A percentile compares a stretch with the other conserved stretches of the same genome.
phyloP scores from a whole-genome alignment of 2,113 vertebrate genomes.

The Urocolius indicus region DNA sequence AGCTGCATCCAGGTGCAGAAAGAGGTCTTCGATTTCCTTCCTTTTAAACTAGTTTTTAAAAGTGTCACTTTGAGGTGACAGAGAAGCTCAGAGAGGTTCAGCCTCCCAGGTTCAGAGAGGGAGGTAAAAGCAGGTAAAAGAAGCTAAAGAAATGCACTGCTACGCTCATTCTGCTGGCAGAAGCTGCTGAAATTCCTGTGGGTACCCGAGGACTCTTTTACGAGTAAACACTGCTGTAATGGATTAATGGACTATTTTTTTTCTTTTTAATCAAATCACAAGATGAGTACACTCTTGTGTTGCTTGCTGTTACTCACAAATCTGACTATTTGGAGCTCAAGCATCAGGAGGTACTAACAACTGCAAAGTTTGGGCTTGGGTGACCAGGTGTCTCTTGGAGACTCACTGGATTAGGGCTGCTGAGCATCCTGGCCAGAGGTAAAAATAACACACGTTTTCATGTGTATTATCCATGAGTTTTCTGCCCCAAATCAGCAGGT shows the following conservation, averaged over 20 bases:
- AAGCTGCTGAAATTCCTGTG: background rate
- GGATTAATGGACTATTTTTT: background rate
- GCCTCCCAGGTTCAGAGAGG: background rate
- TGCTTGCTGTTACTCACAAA: background rate
- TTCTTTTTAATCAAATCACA: background rate
- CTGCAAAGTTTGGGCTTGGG: background rate
- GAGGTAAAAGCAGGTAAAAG: background rate
- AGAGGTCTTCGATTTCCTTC: background rate
- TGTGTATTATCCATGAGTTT: background rate
- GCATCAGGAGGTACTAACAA: fast-evolving
- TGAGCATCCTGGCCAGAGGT: background rate
- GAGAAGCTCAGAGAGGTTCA: too few relatives aligned
- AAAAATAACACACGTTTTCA: background rate
- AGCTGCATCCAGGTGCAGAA: background rate
- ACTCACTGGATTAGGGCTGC: background rate
- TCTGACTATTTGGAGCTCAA: background rate
- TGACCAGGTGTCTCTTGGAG: background rate
- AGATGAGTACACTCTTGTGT: background rate
- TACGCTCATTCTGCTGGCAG: background rate
- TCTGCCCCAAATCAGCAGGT: background rate
- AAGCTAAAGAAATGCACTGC: background rate
- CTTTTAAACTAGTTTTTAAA: background rate
- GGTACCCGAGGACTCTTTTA: background rate
- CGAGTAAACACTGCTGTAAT: background rate
- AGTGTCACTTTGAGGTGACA: background rate